phyloP scores from a whole-genome alignment of 2,888 invertebrate species.

The Andrena minutula region DNA sequence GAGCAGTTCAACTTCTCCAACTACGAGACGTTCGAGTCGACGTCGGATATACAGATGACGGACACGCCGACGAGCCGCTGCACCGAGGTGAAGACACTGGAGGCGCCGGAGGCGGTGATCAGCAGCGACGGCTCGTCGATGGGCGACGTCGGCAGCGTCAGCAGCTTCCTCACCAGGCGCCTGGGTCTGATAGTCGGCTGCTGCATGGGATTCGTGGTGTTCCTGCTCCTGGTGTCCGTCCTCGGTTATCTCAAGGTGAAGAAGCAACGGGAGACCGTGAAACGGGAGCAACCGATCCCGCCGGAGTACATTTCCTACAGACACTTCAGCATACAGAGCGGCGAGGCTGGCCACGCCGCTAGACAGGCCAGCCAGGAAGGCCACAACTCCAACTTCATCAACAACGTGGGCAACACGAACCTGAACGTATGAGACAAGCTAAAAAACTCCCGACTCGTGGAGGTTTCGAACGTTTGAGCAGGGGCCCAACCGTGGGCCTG shows the following conservation, averaged over 20 bases:
- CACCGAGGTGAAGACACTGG: constrained; percentile 91
- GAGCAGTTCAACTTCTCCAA: constrained; percentile 77
- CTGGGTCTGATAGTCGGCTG: constrained; percentile 94
- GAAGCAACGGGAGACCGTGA: constrained; percentile 91
- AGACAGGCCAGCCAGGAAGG: constrained; percentile 77
- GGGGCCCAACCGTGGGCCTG: background rate
- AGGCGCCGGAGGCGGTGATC: constrained; percentile 87
- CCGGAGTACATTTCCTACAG: constrained; percentile 94
- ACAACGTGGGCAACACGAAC: constrained; percentile 76
- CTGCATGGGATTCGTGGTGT: constrained; percentile 94
- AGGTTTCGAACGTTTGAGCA: constrained; percentile 72
- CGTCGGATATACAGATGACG: constrained; percentile 87
- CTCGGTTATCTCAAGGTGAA: constrained; percentile 94
- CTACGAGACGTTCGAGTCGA: constrained; percentile 86
- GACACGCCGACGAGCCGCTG: constrained; percentile 92
- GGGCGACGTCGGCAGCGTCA: constrained; percentile 86
- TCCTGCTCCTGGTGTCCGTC: constrained; percentile 93
- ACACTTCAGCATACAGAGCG: constrained; percentile 90
- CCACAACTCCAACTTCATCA: constrained; percentile 78
- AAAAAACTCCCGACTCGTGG: constrained; percentile 75
- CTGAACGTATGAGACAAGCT: constrained; percentile 77
- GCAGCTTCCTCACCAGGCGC: constrained; percentile 92
- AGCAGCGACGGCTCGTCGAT: constrained; percentile 85
- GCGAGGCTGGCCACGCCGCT: constrained; percentile 85
- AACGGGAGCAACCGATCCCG: constrained; percentile 89